Percentiles rank a stretch among this genome's conserved stretches.
phyloP scores from a whole-genome alignment of 2,797 vertebrate genomes.

The Coregonus ussuriensis region DNA sequence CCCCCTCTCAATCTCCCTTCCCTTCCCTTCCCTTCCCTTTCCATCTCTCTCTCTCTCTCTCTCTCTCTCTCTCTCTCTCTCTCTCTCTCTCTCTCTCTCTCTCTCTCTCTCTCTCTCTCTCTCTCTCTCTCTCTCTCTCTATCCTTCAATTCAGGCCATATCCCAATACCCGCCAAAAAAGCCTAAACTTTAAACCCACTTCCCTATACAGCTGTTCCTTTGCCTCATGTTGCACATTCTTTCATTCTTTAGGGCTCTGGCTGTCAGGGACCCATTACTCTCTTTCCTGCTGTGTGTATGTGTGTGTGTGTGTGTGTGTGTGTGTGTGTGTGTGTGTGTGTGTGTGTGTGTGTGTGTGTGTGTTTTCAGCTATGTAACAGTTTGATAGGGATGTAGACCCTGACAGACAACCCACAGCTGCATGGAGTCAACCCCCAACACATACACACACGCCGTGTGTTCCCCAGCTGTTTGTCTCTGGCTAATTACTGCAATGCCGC shows the following conservation, averaged over 20 bases:
- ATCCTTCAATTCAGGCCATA: conserved; percentile 42
- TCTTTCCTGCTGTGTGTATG: conserved; percentile 58
- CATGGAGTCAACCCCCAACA: conserved; percentile 34
- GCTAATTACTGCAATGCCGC: conserved; percentile 53
- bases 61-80: conserved; percentile 67
- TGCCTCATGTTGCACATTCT: conserved; percentile 74
- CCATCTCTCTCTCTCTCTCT: background rate
- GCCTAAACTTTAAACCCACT: conserved; percentile 1
- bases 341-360: conserved; percentile 33
- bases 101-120: conserved; percentile 67
- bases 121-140: conserved; percentile 54
- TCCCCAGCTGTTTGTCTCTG: conserved; percentile 69
- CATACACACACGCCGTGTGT: conserved; percentile 30
- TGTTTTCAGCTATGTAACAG: conserved; percentile 47
- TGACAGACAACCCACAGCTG: conserved; percentile 74
- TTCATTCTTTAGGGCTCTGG: conserved; percentile 65
- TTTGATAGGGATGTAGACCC: conserved; percentile 52
- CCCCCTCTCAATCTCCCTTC: background rate
- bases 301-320: conserved; percentile 13
- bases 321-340: conserved; percentile 18
- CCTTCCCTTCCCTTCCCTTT: background rate
- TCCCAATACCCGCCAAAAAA: conserved; percentile 14
- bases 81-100: conserved; percentile 48
- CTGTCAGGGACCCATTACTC: conserved; percentile 68
- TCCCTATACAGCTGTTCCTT: conserved; percentile 66